These are phyloP conservation scores for Anagyrus pseudococci DNA, from an alignment of 2,888 invertebrate species.

Conservation along the genomic window DNA sequence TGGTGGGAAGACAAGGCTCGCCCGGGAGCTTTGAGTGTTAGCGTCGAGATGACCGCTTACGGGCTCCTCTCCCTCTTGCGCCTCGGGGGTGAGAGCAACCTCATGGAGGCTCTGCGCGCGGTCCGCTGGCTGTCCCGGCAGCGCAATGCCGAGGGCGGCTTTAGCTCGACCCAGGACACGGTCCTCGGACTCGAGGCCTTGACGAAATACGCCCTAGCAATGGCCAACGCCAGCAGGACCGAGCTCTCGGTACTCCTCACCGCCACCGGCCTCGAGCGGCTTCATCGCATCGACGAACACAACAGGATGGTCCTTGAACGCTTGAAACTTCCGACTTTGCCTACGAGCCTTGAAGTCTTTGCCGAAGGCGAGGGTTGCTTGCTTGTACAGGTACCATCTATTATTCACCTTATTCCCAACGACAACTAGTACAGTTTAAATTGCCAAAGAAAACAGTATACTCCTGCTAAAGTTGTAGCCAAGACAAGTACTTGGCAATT, in stretches of 20 bases:
- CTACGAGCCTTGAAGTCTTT: constrained; percentile 62
- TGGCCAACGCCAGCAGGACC: constrained; percentile 59
- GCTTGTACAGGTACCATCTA: constrained; percentile 63
- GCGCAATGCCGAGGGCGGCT: constrained; percentile 74
- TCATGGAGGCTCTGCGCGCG: constrained; percentile 67
- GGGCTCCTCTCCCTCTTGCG: constrained; percentile 68
- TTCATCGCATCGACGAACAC: constrained; percentile 60
- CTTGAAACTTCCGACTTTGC: constrained; percentile 60
- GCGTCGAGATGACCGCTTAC: constrained; percentile 75
- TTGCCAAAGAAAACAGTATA: no score
- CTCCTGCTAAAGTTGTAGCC: no score
- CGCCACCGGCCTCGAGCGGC: constrained; percentile 59
- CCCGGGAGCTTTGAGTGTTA: constrained; percentile 65
- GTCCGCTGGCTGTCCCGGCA: constrained; percentile 77
- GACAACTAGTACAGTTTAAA: no score
- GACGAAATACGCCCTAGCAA: constrained; percentile 64
- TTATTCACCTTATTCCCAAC: no score
- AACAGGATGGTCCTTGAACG: constrained; percentile 65
- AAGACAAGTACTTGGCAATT: no score
- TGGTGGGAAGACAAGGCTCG: constrained; percentile 65
- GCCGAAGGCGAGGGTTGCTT: constrained; percentile 67
- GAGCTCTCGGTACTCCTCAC: constrained; percentile 63
- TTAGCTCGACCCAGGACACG: constrained; percentile 77
- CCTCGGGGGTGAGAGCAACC: constrained; percentile 63
- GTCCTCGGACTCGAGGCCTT: constrained; percentile 69